phyloP scores from a whole-genome alignment of 2,888 invertebrate genomes.

The Agrochola lota region DNA sequence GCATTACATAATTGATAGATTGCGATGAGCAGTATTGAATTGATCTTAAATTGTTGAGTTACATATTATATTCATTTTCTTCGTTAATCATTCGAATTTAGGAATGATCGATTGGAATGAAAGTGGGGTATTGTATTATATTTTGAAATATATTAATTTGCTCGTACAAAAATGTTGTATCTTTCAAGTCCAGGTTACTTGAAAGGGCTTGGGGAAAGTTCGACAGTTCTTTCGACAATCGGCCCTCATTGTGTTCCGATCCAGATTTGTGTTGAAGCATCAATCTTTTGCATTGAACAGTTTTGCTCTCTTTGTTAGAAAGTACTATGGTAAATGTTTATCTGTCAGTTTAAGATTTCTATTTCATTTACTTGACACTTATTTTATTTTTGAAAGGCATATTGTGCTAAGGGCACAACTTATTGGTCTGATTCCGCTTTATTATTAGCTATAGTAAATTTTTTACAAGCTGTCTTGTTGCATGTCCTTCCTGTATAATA shows the following conservation, averaged over 20 bases:
- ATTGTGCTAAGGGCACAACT: conserved; percentile 6
- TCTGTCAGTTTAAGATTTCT: conserved; percentile 55
- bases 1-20: conserved; percentile 38
- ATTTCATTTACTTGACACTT: conserved; percentile 39
- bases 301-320: conserved; percentile 78
- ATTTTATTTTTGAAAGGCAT: conserved; percentile 33
- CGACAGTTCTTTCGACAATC: conserved; percentile 82
- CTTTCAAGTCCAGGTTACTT: conserved; percentile 65
- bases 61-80: conserved; percentile 28
- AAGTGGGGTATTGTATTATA: not conserved
- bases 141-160: conserved; percentile 39
- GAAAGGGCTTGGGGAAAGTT: conserved; percentile 88
- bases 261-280: conserved; percentile 81
- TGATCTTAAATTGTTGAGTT: conserved; percentile 29
- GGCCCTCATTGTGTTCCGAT: conserved; percentile 80
- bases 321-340: conserved; percentile 68
- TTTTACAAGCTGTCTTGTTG: not conserved
- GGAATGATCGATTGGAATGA: conserved; percentile 28
- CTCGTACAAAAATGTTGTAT: conserved; percentile 31
- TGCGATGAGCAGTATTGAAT: conserved; percentile 57
- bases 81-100: conserved; percentile 10
- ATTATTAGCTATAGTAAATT: not conserved
- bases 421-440: conserved; percentile 4
- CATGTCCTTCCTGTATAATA: conserved; percentile 29
- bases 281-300: conserved; percentile 79